A percentile compares a stretch with the other conserved stretches of the same genome.
Conservation (phyloP, 2,113 vertebrate species). For the Phalacrocorax aristotelis region DNA sequence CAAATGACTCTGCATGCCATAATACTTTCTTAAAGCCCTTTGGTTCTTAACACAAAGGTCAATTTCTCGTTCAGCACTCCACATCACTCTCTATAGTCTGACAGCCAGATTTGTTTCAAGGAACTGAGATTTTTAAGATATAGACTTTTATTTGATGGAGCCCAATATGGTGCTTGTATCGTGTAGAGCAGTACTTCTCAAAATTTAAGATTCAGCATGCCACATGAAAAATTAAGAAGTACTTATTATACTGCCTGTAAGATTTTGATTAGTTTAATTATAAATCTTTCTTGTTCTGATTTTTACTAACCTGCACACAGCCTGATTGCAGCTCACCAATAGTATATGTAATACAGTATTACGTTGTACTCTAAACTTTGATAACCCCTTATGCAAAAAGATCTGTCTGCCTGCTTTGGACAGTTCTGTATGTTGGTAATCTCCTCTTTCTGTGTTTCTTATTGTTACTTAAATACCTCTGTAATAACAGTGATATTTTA, state of each 20-base stretch:
- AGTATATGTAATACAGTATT: background rate
- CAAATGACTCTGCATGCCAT: background rate
- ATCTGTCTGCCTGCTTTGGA: background rate
- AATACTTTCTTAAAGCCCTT: background rate
- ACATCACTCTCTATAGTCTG: background rate
- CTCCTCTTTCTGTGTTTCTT: background rate
- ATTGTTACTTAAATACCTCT: background rate
- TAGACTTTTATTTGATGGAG: conserved; percentile 16
- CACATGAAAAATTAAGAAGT: conserved; percentile 22
- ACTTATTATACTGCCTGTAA: conserved; percentile 14
- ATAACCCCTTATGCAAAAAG: background rate
- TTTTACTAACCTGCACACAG: background rate
- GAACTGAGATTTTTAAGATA: background rate
- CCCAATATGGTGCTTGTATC: conserved; percentile 19
- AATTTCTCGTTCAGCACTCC: background rate
- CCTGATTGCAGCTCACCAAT: conserved; percentile 24
- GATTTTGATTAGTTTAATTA: conserved; percentile 63
- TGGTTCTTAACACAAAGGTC: background rate
- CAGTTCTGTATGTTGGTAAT: background rate
- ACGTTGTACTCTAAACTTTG: background rate
- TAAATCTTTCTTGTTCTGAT: conserved; percentile 39
- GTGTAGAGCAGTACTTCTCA: background rate
- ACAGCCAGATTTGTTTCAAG: background rate
- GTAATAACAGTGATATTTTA: background rate
- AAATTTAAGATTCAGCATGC: conserved; percentile 34